Percentiles rank a stretch among this genome's conserved stretches.
These are phyloP conservation scores for Drosophila ficusphila DNA, from an alignment of 1,140 invertebrate species.

Conservation along the genomic window DNA sequence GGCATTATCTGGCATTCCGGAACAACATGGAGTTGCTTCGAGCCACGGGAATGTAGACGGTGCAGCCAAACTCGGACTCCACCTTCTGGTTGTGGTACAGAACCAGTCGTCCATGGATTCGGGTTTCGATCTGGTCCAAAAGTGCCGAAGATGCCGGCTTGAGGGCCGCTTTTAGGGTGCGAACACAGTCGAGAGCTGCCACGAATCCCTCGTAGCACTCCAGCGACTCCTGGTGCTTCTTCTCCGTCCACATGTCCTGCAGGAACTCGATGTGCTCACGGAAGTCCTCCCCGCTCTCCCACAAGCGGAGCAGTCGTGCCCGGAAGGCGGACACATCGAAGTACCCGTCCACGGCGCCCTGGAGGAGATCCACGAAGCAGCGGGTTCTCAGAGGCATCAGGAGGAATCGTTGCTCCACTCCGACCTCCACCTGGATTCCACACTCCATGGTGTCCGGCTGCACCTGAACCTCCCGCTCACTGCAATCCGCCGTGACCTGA, in stretches of 20 bases:
- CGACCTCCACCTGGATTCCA: slow-evolving; percentile 49
- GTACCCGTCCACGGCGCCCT: slow-evolving; percentile 4
- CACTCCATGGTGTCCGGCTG: slow-evolving; percentile 25
- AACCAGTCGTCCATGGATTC: slow-evolving; percentile 62
- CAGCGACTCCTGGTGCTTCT: not conserved
- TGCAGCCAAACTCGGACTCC: slow-evolving; percentile 73
- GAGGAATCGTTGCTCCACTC: slow-evolving; percentile 52
- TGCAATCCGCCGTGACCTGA: slow-evolving; percentile 7
- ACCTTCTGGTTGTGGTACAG: slow-evolving; percentile 57
- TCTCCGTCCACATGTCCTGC: slow-evolving; percentile 54
- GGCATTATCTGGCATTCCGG: not conserved
- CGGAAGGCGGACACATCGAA: slow-evolving; percentile 36
- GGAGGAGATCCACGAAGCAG: slow-evolving; percentile 43
- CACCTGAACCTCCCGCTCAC: slow-evolving; percentile 29
- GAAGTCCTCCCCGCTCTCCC: slow-evolving; percentile 62
- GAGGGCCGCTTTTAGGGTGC: slow-evolving; percentile 46
- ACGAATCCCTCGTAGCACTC: slow-evolving; percentile 70
- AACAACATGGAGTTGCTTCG: slow-evolving; percentile 36
- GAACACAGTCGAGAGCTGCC: slow-evolving; percentile 55
- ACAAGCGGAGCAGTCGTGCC: slow-evolving; percentile 43
- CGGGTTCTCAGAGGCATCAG: slow-evolving; percentile 53
- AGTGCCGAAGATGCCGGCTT: slow-evolving; percentile 50
- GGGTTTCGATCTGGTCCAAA: slow-evolving; percentile 52
- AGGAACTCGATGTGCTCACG: slow-evolving; percentile 58
- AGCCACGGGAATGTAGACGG: slow-evolving; percentile 71